A percentile compares a stretch with the other conserved stretches of the same genome.
Conservation (phyloP, 2,113 vertebrate genomes). For the Urocynchramus pylzowi region DNA sequence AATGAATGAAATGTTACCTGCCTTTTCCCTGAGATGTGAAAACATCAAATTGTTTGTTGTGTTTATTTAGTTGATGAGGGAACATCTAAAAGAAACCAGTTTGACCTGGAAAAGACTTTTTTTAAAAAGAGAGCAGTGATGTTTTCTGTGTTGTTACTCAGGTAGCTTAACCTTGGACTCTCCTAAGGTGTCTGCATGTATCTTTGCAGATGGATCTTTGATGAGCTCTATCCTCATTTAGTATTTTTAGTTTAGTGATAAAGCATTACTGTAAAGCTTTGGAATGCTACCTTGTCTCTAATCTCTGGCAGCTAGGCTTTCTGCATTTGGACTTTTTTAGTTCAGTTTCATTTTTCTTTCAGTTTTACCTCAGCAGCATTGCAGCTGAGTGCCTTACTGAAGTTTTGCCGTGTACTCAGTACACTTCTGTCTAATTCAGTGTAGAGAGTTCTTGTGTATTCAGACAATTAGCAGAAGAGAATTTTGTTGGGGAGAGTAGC, state of each 20-base stretch:
- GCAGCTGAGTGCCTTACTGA: background rate
- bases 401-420: background rate
- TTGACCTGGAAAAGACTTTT: background rate
- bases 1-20: background rate
- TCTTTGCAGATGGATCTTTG: background rate
- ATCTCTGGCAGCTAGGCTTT: background rate
- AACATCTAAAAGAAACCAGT: background rate
- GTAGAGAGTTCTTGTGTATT: background rate
- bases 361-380: background rate
- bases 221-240: background rate
- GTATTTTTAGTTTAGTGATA: background rate
- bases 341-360: background rate
- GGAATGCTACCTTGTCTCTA: background rate
- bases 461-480: background rate
- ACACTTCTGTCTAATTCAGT: background rate
- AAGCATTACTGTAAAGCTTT: background rate
- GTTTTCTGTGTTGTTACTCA: background rate
- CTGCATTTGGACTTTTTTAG: background rate
- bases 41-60: background rate
- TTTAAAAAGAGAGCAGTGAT: background rate
- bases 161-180: background rate
- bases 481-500: background rate
- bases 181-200: background rate
- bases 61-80: background rate
- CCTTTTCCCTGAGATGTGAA: background rate